These are phyloP conservation scores for Esox niger DNA, from an alignment of 2,113 vertebrate species.

Conservation along the genomic window DNA sequence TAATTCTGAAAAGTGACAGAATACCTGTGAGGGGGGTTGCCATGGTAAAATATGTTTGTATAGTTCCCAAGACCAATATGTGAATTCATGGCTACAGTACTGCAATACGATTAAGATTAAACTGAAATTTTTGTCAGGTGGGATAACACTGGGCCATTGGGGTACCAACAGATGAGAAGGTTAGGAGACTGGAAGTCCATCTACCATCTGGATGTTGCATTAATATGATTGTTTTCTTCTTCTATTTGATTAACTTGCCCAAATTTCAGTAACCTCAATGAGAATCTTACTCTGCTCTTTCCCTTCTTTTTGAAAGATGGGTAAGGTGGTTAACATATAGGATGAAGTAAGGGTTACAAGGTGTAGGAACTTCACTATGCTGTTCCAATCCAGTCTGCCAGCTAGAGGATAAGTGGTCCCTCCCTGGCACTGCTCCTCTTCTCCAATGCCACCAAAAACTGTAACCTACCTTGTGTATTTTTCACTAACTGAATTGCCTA, in stretches of 20 bases:
- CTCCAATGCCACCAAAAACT: slow-evolving; percentile 73
- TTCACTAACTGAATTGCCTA: slow-evolving; percentile 80
- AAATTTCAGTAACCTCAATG: not conserved
- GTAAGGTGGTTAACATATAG: not conserved
- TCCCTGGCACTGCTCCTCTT: slow-evolving; percentile 64
- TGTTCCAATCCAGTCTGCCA: not conserved
- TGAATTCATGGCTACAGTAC: too few species aligned
- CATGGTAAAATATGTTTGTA: too few species aligned
- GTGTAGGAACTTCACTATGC: not conserved
- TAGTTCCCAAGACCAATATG: too few species aligned
- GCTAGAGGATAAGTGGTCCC: slow-evolving; percentile 59
- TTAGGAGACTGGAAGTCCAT: not conserved
- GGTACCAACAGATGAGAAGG: not conserved
- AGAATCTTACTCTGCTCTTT: not conserved
- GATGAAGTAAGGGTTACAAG: too few species aligned
- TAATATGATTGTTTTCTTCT: not conserved
- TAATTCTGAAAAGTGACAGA: too few species aligned
- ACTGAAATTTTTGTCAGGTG: too few species aligned
- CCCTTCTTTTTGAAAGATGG: not conserved
- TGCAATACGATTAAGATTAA: too few species aligned
- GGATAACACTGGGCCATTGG: too few species aligned
- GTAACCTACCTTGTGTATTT: slow-evolving; percentile 74
- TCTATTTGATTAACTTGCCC: not conserved
- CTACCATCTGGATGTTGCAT: not conserved
- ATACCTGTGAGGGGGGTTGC: too few species aligned